phyloP scores from a whole-genome alignment of 2,888 invertebrate genomes.

The Lacanobia wlatinum region DNA sequence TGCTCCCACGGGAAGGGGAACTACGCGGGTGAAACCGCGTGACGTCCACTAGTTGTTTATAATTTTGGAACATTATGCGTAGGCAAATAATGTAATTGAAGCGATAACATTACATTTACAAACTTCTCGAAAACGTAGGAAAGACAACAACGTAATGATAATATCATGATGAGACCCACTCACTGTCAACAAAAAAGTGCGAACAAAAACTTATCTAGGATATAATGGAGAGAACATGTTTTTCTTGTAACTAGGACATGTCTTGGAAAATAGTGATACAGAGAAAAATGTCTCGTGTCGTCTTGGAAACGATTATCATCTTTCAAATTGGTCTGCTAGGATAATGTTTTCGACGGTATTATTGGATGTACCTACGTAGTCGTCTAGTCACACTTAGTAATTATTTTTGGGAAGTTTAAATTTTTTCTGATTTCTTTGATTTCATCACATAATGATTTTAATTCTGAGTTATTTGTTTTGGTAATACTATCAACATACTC shows the following conservation, averaged over 20 bases:
- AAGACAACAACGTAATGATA: not conserved
- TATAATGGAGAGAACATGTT: not conserved
- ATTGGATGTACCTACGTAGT: not conserved
- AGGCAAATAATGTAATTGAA: too few species aligned
- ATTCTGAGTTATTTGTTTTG: too few species aligned
- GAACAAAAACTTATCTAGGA: not conserved
- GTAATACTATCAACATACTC: too few species aligned
- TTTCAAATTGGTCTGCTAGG: constrained; percentile 9
- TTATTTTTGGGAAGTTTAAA: too few species aligned
- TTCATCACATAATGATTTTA: too few species aligned
- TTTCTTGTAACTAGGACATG: not conserved
- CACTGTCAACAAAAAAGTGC: constrained; percentile 3
- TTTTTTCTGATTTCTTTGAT: too few species aligned
- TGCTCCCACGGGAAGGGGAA: too few species aligned
- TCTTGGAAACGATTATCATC: constrained; percentile 10
- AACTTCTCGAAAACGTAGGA: not conserved
- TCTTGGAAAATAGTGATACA: not conserved
- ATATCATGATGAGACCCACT: not conserved
- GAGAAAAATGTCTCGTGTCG: constrained; percentile 13
- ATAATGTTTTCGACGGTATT: not conserved
- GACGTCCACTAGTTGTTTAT: too few species aligned
- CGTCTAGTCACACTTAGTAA: too few species aligned
- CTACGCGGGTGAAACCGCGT: too few species aligned
- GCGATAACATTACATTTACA: too few species aligned
- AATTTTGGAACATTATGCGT: too few species aligned